These are phyloP conservation scores for Lophotriccus pileatus DNA, from an alignment of 2,797 vertebrate genomes.

Conservation along the genomic window DNA sequence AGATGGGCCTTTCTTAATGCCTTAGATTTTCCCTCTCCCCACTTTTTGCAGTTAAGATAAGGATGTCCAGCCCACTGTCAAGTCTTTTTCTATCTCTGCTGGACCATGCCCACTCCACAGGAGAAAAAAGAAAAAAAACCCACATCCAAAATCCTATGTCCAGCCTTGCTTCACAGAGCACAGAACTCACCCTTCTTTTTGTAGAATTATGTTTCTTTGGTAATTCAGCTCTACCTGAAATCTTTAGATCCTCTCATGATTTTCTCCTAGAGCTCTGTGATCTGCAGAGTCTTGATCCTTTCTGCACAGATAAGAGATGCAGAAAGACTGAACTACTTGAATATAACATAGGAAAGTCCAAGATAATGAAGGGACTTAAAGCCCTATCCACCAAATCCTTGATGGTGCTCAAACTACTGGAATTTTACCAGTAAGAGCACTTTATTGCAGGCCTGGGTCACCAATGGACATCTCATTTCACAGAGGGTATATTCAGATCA, in stretches of 20 bases:
- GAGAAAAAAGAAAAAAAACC: background rate
- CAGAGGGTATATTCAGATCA: fast-evolving
- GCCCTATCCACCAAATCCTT: background rate
- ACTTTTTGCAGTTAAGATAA: background rate
- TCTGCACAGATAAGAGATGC: background rate
- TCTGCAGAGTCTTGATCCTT: background rate
- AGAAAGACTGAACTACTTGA: background rate
- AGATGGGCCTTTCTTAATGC: background rate
- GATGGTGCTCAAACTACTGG: background rate
- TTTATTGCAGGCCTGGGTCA: background rate
- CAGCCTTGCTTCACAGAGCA: background rate
- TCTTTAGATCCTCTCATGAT: background rate
- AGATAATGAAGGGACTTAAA: background rate
- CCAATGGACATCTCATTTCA: background rate
- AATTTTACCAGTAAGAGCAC: background rate
- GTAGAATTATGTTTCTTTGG: background rate
- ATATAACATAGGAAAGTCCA: background rate
- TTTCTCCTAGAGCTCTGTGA: background rate
- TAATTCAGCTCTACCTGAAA: background rate
- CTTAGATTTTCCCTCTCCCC: background rate
- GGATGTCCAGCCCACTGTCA: fast-evolving
- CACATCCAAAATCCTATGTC: background rate
- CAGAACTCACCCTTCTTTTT: background rate
- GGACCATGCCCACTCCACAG: background rate
- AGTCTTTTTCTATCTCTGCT: background rate